Base-by-base conservation (phyloP, 30 jellyfish, hydroid and myxozoan species). In the Calvadosia cruxmelitensis region DNA sequence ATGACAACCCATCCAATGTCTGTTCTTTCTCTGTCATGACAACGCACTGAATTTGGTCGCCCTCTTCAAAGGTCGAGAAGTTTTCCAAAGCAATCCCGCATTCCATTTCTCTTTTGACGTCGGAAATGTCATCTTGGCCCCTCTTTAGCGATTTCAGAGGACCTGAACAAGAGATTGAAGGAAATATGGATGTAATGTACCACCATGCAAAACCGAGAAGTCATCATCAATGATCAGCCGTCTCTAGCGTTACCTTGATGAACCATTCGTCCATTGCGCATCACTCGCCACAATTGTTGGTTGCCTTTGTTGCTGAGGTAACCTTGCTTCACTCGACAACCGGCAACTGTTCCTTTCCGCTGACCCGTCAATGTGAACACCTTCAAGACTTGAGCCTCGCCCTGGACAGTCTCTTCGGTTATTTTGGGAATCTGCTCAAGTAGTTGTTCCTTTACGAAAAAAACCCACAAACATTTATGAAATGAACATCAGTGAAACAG, bases 261-360 rank as follows among this genome's bases (percentile, higher is more conserved):
- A 27, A 91, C 61, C 49, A 71, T 53, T 48, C 74, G 69, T 0
- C 67, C 81, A 70, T 83, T 66, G 33, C 99, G 64, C 30, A 78
- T 29, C 7, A 91, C 95, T 53, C 85, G 77, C 94, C 94, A 91
- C 1, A 82, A 63, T 12, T 26, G 29, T 27, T 70, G 82, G 1
- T 62, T 75, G 52, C 69, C 94, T 15, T 77, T 1, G 13, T 64
- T 73, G 16, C 78, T 71, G 27, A 91, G 67, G 15, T 78, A 49
- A 3, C 99, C 99, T 27, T 77, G 76, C 69, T 78, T 83, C 23
- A 91, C 99, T 29, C 94, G 92, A 51, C 99, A 91, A 23, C 99
- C 99, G 7, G 99, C 99, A 16, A 87, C 99, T 23, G 68, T 31
- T 16, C 85, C 93, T 71, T 91, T 91, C 29, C 94, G 83, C 33